A percentile compares a stretch with the other conserved stretches of the same genome.
Evolutionary conservation across 2,888 invertebrate species (phyloP).

Genomic region (Hylaea fasciaria): DNA sequence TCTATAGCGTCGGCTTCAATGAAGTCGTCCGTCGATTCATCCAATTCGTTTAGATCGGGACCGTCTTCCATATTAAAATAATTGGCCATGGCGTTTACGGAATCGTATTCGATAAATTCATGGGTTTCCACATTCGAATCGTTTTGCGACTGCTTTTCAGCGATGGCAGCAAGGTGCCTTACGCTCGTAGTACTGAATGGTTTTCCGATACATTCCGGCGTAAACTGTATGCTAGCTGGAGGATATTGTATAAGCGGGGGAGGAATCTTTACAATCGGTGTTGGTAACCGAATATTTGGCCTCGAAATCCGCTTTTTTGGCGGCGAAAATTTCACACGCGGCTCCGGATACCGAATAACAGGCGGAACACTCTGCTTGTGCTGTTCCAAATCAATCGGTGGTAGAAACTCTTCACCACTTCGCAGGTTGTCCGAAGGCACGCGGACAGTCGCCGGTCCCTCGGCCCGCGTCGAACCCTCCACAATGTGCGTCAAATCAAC

Average conservation of each 20-base stretch:
- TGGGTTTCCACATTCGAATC: neutral
- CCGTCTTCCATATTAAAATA: neutral
- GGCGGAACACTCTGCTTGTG: neutral
- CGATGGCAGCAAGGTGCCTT: neutral
- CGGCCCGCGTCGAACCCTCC: neutral
- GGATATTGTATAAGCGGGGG: neutral
- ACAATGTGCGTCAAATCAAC: constrained; percentile 5
- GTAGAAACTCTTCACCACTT: neutral
- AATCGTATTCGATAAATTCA: constrained; percentile 4
- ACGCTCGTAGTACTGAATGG: neutral
- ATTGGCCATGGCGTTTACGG: constrained; percentile 1
- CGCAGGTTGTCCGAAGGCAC: neutral
- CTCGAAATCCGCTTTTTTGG: neutral
- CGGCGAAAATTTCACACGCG: neutral
- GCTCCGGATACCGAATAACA: neutral
- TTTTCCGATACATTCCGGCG: neutral
- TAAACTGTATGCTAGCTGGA: neutral
- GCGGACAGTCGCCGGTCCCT: neutral
- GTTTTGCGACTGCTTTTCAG: neutral
- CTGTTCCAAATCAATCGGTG: neutral
- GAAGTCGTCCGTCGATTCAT: constrained; percentile 1
- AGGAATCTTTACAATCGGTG: neutral
- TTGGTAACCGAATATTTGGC: neutral
- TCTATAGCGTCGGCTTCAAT: neutral
- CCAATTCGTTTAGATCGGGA: neutral